Conservation (phyloP, 2,888 invertebrate species). For the Trachelus tabidus region DNA sequence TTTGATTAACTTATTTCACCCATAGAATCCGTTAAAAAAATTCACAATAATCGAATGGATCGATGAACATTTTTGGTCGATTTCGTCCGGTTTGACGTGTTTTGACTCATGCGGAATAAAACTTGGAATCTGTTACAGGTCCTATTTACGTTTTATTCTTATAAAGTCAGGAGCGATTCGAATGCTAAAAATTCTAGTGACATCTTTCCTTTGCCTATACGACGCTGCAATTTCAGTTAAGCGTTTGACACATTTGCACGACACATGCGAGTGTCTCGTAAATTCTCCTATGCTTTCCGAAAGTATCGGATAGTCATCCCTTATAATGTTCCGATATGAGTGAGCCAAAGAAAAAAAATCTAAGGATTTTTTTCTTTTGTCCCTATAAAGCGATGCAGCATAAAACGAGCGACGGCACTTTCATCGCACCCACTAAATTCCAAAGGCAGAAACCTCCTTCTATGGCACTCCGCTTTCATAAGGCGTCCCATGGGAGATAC, state of each 20-base stretch:
- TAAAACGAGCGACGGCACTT: neutral
- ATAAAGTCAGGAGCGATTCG: neutral
- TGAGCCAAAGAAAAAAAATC: neutral
- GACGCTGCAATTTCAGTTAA: neutral
- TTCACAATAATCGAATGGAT: too few species aligned
- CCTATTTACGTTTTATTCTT: neutral
- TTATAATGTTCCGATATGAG: neutral
- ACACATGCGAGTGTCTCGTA: neutral
- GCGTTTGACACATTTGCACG: neutral
- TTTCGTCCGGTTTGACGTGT: too few species aligned
- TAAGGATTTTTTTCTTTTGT: neutral
- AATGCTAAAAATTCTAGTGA: neutral
- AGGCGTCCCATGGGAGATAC: conserved; percentile 2
- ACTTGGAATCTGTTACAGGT: neutral
- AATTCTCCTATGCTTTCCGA: neutral
- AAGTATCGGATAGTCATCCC: neutral
- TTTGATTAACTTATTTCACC: too few species aligned
- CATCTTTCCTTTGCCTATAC: neutral
- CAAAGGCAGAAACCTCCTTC: neutral
- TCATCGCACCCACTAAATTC: conserved; percentile 3
- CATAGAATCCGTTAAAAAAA: too few species aligned
- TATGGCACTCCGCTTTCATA: conserved; percentile 1
- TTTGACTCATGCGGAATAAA: neutral
- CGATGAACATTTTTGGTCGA: too few species aligned
- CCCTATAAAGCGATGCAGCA: neutral